phyloP scores from a whole-genome alignment of 2,797 vertebrate species.

The Mormyrus hasselquistii region DNA sequence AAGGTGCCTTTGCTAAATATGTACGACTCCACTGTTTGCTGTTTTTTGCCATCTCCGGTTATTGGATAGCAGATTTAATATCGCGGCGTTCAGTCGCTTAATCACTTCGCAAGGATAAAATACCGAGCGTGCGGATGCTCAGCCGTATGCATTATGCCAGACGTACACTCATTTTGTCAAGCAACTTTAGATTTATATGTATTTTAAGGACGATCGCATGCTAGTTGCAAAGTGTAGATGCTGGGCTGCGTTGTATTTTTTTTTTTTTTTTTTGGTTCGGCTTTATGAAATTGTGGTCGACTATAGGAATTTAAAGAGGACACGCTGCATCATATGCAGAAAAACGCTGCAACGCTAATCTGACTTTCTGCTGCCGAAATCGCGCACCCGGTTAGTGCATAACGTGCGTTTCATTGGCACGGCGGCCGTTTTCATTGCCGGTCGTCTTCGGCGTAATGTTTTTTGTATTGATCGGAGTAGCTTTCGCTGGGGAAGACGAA shows the following conservation, averaged over 20 bases:
- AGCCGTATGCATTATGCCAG: constrained; percentile 43
- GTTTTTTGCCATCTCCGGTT: constrained; percentile 23
- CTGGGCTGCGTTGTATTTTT: constrained; percentile 38
- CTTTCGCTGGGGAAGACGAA: constrained; percentile 39
- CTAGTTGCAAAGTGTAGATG: constrained; percentile 58
- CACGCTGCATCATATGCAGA: constrained; percentile 15
- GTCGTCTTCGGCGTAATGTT: constrained; percentile 40
- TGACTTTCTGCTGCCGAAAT: constrained; percentile 42
- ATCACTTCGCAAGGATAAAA: constrained; percentile 52
- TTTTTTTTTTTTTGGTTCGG: constrained; percentile 26
- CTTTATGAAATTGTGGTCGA: constrained; percentile 51
- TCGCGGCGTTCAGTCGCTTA: constrained; percentile 49
- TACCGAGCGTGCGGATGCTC: constrained; percentile 42
- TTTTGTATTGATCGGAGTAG: constrained; percentile 45
- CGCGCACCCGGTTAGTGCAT: constrained; percentile 42
- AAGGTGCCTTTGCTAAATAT: constrained; percentile 24
- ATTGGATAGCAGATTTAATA: constrained; percentile 49
- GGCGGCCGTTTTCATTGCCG: constrained; percentile 40
- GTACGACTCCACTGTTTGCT: constrained; percentile 21
- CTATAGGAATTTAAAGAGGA: constrained; percentile 38
- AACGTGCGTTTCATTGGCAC: constrained; percentile 44
- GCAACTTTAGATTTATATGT: constrained; percentile 26
- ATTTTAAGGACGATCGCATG: constrained; percentile 37
- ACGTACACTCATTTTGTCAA: constrained; percentile 43
- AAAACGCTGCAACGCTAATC: constrained; percentile 31